Evolutionary conservation across 2,797 vertebrate genomes (phyloP).

Genomic region (Limosa lapponica): DNA sequence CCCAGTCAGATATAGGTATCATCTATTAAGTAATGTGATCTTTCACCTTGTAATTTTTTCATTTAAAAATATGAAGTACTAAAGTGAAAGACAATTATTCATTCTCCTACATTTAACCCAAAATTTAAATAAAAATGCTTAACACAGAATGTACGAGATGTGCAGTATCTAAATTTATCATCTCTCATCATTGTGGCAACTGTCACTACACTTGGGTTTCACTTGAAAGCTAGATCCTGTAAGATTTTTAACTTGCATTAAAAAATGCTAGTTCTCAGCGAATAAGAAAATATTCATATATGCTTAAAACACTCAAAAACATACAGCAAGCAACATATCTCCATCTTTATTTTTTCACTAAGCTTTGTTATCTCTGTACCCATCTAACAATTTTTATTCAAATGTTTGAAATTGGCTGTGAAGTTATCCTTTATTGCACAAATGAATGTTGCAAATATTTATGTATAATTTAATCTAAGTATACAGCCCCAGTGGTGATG

Average conservation of each 20-base stretch:
- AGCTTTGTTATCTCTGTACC: not conserved
- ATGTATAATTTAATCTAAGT: not conserved
- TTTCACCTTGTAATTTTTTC: not conserved
- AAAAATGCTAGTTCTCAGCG: not conserved
- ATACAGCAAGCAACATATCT: not conserved
- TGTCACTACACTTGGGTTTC: not conserved
- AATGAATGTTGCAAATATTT: constrained; percentile 1
- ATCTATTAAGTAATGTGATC: not conserved
- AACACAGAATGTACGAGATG: accelerated
- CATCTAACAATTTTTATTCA: not conserved
- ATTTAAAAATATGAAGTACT: not conserved
- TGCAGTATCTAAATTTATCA: not conserved
- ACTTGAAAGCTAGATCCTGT: not conserved
- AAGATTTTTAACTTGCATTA: not conserved
- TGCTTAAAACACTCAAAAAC: not conserved
- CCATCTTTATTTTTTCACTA: not conserved
- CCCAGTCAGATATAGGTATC: not conserved
- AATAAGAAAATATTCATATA: not conserved
- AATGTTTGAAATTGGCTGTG: not conserved
- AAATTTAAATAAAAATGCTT: not conserved
- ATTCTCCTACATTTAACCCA: not conserved
- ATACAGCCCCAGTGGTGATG: not conserved
- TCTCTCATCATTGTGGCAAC: not conserved
- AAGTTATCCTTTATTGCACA: not conserved
- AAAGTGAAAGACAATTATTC: not conserved